Percentiles rank a stretch among this genome's conserved stretches.
These are phyloP conservation scores for Melipona quadrifasciata DNA, from an alignment of 1,140 invertebrate genomes.

Conservation along the genomic window DNA sequence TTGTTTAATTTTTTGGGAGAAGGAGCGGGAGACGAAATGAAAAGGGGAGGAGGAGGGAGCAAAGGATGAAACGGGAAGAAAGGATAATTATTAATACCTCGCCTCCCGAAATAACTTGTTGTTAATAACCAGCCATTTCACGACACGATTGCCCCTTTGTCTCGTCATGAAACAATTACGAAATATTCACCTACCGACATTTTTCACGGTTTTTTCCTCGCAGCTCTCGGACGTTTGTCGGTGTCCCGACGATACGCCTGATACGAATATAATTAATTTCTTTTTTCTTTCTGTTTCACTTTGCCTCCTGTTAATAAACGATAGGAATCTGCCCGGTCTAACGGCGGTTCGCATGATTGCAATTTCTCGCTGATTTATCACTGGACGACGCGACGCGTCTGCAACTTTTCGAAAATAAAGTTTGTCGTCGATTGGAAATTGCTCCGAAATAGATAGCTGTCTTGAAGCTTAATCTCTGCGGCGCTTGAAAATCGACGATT, in stretches of 20 bases:
- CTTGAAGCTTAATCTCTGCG: too few relatives aligned
- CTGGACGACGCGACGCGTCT: not conserved
- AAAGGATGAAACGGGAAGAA: not conserved
- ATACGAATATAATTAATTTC: not conserved
- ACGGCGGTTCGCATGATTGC: not conserved
- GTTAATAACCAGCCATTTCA: slow-evolving; percentile 38
- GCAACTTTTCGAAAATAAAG: not conserved
- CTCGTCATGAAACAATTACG: slow-evolving; percentile 31
- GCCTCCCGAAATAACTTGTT: slow-evolving; percentile 13
- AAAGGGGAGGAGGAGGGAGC: not conserved
- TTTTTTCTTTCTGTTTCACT: not conserved
- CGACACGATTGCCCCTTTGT: slow-evolving; percentile 11
- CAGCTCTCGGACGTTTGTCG: not conserved
- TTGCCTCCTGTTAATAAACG: not conserved
- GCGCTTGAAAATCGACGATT: too few relatives aligned
- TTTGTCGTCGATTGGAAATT: too few relatives aligned
- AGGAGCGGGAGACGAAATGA: not conserved
- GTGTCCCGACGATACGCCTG: not conserved
- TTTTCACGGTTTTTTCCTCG: slow-evolving; percentile 5
- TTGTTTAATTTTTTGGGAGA: slow-evolving; percentile 9
- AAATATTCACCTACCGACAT: slow-evolving; percentile 16
- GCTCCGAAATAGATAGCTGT: too few relatives aligned
- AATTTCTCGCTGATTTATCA: not conserved
- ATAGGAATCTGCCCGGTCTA: not conserved
- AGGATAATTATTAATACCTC: slow-evolving; percentile 20